A percentile compares a stretch with the other conserved stretches of the same genome.
These are phyloP conservation scores for Pteronotus mesoamericanus DNA, from an alignment of 2,797 vertebrate species.

Conservation along the genomic window DNA sequence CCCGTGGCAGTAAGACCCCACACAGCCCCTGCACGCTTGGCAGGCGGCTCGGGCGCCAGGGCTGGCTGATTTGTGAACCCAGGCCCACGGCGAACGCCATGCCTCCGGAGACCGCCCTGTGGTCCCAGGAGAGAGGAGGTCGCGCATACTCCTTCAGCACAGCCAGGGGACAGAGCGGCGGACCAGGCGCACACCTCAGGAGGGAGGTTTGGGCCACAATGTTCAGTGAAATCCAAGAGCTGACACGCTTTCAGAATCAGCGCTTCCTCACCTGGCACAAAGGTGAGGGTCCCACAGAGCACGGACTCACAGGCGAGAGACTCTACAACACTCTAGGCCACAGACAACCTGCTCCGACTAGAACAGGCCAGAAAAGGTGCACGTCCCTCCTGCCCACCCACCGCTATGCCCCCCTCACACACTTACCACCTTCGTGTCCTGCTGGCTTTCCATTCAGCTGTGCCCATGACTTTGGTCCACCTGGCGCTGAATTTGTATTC, in stretches of 20 bases:
- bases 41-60: background rate
- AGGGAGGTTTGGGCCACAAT: background rate
- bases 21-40: background rate
- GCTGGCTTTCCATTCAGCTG: slow-evolving; percentile 99
- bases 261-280: accelerated
- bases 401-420: background rate
- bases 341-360: background rate
- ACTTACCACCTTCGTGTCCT: slow-evolving; percentile 96
- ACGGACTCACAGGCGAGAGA: background rate
- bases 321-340: background rate
- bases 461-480: slow-evolving; percentile 99
- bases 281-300: background rate
- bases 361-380: background rate
- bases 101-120: accelerated
- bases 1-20: background rate
- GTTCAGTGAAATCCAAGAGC: background rate
- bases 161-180: accelerated
- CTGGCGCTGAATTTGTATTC: slow-evolving; percentile 95
- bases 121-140: background rate
- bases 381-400: accelerated
- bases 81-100: background rate
- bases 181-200: accelerated
- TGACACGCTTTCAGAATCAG: accelerated
- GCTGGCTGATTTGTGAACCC: background rate
- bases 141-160: accelerated